A percentile compares a stretch with the other conserved stretches of the same genome.
Evolutionary conservation across 2,797 vertebrate species (phyloP).

Genomic region (Streptopelia turtur): DNA sequence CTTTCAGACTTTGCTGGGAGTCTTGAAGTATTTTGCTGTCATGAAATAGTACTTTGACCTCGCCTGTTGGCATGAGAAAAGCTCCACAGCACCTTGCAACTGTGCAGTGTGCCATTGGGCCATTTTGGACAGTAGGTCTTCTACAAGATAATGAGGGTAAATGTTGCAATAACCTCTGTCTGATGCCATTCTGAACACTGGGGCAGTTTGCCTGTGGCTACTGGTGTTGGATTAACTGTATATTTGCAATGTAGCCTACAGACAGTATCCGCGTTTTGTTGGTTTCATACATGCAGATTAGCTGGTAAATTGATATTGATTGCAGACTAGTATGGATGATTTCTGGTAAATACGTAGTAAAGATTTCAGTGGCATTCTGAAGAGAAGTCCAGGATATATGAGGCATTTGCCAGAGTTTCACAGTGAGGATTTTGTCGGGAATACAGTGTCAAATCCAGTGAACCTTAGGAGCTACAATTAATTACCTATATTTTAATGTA

Average conservation of each 20-base stretch:
- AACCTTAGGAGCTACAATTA: not conserved
- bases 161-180: not conserved
- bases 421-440: not conserved
- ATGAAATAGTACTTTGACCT: not conserved
- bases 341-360: not conserved
- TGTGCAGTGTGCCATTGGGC: not conserved
- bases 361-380: not conserved
- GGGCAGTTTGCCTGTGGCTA: not conserved
- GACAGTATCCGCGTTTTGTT: not conserved
- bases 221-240: not conserved
- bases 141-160: not conserved
- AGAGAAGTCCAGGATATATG: not conserved
- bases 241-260: not conserved
- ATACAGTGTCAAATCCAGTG: not conserved
- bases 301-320: not conserved
- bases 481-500: not conserved
- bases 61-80: not conserved
- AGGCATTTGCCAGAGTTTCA: not conserved
- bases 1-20: not conserved
- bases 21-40: not conserved
- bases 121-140: not conserved
- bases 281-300: not conserved
- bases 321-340: not conserved
- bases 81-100: not conserved
- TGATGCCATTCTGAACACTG: not conserved